Evolutionary conservation across 2,888 invertebrate species (phyloP).

Genomic region (Diaphora mendica): DNA sequence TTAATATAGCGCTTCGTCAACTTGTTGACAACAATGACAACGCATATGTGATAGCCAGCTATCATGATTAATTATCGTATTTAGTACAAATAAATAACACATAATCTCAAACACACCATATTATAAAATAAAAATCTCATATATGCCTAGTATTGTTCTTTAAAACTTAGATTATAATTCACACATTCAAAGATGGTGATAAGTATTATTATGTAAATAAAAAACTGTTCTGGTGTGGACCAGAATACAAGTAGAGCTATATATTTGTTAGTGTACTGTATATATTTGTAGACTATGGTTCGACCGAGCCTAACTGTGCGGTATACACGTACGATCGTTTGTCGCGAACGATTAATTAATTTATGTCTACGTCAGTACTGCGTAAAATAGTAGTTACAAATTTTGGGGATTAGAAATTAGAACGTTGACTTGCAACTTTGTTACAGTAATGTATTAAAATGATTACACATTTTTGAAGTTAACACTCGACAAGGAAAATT

Average conservation of each 20-base stretch:
- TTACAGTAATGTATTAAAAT: conserved; percentile 18
- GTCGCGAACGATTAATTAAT: conserved; percentile 32
- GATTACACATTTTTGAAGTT: conserved; percentile 14
- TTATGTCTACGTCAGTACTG: conserved; percentile 25
- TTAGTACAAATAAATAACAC: no score
- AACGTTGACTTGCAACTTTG: conserved; percentile 24
- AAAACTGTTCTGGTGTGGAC: background rate
- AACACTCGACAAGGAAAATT: background rate
- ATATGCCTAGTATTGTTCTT: no score
- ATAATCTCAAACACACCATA: no score
- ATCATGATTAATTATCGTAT: no score
- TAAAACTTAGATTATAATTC: no score
- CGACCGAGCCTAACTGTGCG: background rate
- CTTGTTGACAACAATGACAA: no score
- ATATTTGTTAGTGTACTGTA: background rate
- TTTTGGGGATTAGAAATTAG: conserved; percentile 23
- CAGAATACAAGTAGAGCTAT: background rate
- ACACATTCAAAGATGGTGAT: no score
- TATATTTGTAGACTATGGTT: conserved; percentile 4
- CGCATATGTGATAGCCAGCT: no score
- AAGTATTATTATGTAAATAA: no score
- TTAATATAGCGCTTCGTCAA: no score
- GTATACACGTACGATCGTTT: conserved; percentile 33
- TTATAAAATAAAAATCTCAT: no score
- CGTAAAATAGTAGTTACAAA: conserved; percentile 26